Base-by-base conservation (phyloP, 2,888 invertebrate genomes). In the Orthonychiurus folsomi region DNA sequence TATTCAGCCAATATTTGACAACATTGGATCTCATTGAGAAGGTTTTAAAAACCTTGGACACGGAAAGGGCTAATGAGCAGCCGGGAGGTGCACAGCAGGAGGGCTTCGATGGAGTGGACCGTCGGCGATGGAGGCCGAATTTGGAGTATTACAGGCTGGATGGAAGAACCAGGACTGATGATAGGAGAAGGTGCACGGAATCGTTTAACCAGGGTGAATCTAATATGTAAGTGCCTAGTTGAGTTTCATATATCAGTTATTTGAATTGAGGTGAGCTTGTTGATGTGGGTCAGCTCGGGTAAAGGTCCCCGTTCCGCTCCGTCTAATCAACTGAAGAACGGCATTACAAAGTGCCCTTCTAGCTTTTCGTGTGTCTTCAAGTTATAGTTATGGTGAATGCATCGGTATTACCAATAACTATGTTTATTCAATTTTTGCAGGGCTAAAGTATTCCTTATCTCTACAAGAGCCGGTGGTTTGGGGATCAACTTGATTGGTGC, bases 401-500 rank as follows among this genome's bases (percentile, higher is more conserved):
- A n/a, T n/a, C n/a, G n/a, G n/a, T n/a, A n/a, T n/a, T n/a, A 12
- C 23, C 21, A 26, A 56, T 27, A 28, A 56, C 3, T 27, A 25
- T 56, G 20, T 48, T 48, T 48, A 12, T 15, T 48, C 18, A 21
- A 55, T 3, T 15, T 9, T 55, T 55, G 20, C 74, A 81, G 82
- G 68, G 78, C 79, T n/a, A 78, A 93, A 67, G 80, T 97, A 62
- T 96, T 96, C 78, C 81, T 99, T 56, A 94, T 99, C 74, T 97
- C 97, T 0, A 99, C 99, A 0, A 84, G 87, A 69, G 99, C 99
- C 59, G 99, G 99, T 37, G 94, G 95, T 1, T 82, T 99, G 58
- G 99, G 99, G 62, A 97, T 97, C 67, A 99, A 99, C 81, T 80
- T 99, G 75, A 89, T 93, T 5, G 93, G 92, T 0, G 97, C 99